Base-by-base conservation (phyloP, 2,113 vertebrate genomes). In the Chitala chitala region DNA sequence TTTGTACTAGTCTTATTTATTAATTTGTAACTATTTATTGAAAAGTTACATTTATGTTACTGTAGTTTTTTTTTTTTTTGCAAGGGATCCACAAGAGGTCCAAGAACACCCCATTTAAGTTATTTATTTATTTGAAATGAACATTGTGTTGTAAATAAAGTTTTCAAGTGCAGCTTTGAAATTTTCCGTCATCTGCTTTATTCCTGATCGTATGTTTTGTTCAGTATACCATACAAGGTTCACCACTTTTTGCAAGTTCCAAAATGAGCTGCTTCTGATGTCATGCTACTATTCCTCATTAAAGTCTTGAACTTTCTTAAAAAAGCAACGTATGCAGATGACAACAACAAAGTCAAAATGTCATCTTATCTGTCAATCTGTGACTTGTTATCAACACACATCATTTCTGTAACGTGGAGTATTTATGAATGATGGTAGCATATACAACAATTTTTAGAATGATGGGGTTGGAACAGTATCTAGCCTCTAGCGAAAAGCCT, bases 1-100 rank as follows among this genome's bases (percentile, higher is more conserved):
- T n/a, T n/a, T n/a, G n/a, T n/a, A n/a, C n/a, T n/a, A 20, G 68
- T 53, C 51, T 20, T 73, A 73, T 73, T 73, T 73, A 73, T 73
- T 63, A 31, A 73, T 73, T 73, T 73, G 24, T n/a, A 50, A 33
- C 22, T 73, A 73, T 73, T 73, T 73, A 73, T 73, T 73, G 29
- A 73, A 64, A 8, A 22, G n/a, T n/a, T 38, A 61, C 20, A 3
- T 58, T 48, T 51, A 29, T 69, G 26, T 69, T 69, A 51, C 38
- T 53, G 26, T 53, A 69, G 66, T 26, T 66, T 22, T 13, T 24
- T 66, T 26, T 66, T 63, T 63, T 29, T 68, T n/a, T 63, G 26
- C 29, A 56, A 33, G 36, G 46, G 71, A 48, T 31, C 40, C n/a
- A 42, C 42, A 31, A 7, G 38, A 31, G 40, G 38, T 59, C 9